Base-by-base conservation (phyloP, 2,888 invertebrate species). In the Hypomecis punctinalis region DNA sequence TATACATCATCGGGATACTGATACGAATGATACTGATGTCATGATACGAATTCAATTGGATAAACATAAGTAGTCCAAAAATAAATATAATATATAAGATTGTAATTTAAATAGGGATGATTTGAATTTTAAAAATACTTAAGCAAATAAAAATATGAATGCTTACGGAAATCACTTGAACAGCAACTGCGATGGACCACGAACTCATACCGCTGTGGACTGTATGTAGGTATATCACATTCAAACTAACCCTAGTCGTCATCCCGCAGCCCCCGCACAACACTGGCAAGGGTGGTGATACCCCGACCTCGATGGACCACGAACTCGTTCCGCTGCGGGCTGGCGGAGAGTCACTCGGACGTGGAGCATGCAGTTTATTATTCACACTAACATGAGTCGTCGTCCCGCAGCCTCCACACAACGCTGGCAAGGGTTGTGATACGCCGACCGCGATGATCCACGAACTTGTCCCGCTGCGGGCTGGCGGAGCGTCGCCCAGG, bases 251-350 rank as follows among this genome's bases (percentile, higher is more conserved):
- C 80, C 36, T 74, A 75, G 7, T 87, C 87, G 8, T 86, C 88
- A 10, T 87, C 85, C 69, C 91, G 7, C 9, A 10, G 40, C 8
- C 52, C 77, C 42, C 91, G 59, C 2, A 84, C 88, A 69, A 93
- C 78, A 45, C 96, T 95, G 35, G 90, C 76, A 94, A 96, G 86
- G 35, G 98, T 98, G 56, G 97, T 96, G 79, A 97, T 94, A 70
- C 95, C 96, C 78, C 95, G 94, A 52, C 96, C 96, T 72, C 96
- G 94, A 88, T 98, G 97, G 67, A 97, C 97, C 51, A 97, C 96
- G 87, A 97, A 98, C 73, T 95, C 95, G 59, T 96, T 96, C 6
- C 95, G 94, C 68, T 89, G 91, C 37, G 91, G 91, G 54, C 88
- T 88, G 67, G 80, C 83, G 73, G 89, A 87, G 55, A 91, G 79